phyloP scores from a whole-genome alignment of 2,888 invertebrate genomes.

The Perithous albicinctus region DNA sequence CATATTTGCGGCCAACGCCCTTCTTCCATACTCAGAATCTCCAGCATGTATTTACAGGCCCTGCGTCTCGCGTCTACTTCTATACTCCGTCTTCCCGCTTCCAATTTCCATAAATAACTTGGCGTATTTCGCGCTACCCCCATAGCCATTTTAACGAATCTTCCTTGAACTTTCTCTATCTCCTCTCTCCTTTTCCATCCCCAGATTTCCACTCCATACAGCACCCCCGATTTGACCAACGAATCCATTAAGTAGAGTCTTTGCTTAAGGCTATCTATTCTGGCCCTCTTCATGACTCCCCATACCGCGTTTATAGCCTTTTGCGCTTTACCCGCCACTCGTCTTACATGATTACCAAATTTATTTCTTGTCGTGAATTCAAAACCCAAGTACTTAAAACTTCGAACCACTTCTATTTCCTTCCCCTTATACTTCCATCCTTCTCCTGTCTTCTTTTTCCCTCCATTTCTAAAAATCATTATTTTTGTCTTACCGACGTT shows the following conservation, averaged over 20 bases:
- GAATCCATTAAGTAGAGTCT: not conserved
- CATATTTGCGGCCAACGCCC: slow-evolving; percentile 19
- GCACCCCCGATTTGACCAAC: not conserved
- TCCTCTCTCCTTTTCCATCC: not conserved
- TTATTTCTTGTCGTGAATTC: not conserved
- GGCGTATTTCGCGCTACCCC: slow-evolving; percentile 29
- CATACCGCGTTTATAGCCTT: not conserved
- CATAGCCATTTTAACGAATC: too few species aligned
- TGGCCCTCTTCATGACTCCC: not conserved
- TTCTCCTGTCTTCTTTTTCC: not conserved
- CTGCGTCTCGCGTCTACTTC: slow-evolving; percentile 16
- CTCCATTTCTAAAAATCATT: not conserved
- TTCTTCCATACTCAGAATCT: slow-evolving; percentile 10
- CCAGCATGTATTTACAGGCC: not conserved
- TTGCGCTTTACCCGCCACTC: not conserved
- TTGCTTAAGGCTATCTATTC: not conserved
- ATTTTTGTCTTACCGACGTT: not conserved
- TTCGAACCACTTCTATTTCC: not conserved
- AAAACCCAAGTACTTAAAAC: not conserved
- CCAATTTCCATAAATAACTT: slow-evolving; percentile 13
- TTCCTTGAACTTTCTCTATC: not conserved
- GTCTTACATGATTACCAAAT: not conserved
- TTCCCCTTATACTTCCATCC: not conserved
- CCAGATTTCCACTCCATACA: slow-evolving; percentile 1
- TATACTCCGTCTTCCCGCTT: slow-evolving; percentile 4